phyloP scores from a whole-genome alignment of 1,140 invertebrate genomes.

The Drosophila pandora region DNA sequence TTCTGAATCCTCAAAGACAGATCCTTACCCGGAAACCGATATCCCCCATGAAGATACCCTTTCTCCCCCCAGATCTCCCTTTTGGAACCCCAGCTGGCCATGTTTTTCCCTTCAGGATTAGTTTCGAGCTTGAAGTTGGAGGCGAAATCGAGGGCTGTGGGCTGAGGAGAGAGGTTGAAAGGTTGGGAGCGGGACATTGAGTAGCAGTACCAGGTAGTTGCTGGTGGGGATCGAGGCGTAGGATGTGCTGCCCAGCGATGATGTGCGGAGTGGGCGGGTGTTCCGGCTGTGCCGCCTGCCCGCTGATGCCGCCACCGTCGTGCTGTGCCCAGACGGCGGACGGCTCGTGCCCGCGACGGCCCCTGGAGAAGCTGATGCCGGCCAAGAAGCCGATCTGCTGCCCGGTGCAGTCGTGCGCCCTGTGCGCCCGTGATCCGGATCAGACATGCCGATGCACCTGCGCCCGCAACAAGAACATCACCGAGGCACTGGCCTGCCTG shows the following conservation, averaged over 20 bases:
- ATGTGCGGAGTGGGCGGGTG: background rate
- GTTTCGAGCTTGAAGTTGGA: too few relatives aligned
- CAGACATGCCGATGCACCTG: conserved; percentile 15
- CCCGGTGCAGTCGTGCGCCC: background rate
- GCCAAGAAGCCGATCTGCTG: background rate
- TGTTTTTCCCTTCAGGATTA: too few relatives aligned
- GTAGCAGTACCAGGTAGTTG: too few relatives aligned
- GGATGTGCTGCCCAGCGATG: conserved; percentile 10
- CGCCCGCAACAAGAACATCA: conserved; percentile 44
- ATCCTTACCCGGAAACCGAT: too few relatives aligned
- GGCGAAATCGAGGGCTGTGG: too few relatives aligned
- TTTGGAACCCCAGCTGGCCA: too few relatives aligned
- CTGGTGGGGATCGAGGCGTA: too few relatives aligned
- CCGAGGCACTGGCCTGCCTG: conserved; percentile 53
- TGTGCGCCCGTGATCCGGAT: background rate
- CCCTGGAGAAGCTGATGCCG: background rate
- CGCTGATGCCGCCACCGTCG: background rate
- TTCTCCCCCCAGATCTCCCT: too few relatives aligned
- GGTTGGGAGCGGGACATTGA: too few relatives aligned
- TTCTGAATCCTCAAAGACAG: too few relatives aligned
- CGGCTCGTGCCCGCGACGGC: background rate
- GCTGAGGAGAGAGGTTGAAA: too few relatives aligned
- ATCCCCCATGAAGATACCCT: too few relatives aligned
- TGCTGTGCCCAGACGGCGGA: background rate
- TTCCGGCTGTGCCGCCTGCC: background rate